A percentile compares a stretch with the other conserved stretches of the same genome.
Evolutionary conservation across 2,113 vertebrate genomes (phyloP).

Genomic region (Corythornis cristatus): DNA sequence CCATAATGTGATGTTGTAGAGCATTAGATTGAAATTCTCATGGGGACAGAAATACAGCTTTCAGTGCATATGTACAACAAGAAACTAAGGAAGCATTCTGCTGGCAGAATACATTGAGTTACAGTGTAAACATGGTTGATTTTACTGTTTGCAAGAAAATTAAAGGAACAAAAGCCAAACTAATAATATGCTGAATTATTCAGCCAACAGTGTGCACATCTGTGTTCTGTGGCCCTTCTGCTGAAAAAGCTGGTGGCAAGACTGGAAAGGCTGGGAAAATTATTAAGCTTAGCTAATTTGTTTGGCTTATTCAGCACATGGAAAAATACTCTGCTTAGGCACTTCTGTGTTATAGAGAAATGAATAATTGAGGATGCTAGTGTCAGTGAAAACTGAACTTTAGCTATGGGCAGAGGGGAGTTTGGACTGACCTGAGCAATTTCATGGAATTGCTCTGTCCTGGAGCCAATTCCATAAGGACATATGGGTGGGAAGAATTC

Average conservation of each 20-base stretch:
- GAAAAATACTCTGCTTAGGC: neutral
- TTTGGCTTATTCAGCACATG: neutral
- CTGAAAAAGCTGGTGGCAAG: constrained; percentile 9
- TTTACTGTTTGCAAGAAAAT: constrained; percentile 19
- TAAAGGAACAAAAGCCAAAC: neutral
- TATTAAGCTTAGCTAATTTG: neutral
- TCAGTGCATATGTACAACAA: neutral
- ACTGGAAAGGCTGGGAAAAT: neutral
- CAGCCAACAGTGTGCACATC: neutral
- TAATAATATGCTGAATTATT: neutral
- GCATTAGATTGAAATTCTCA: neutral
- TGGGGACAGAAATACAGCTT: neutral
- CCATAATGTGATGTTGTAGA: neutral
- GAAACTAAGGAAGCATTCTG: neutral
- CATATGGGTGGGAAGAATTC: neutral
- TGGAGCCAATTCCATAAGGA: neutral
- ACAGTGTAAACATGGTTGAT: neutral
- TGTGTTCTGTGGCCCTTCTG: neutral
- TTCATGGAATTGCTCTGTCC: neutral
- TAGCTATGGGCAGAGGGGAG: neutral
- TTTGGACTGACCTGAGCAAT: neutral
- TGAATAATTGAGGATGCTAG: neutral
- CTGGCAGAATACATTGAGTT: neutral
- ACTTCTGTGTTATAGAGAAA: neutral
- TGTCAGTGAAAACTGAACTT: neutral